Base-by-base conservation (phyloP, 2,888 invertebrate species). In the Neocrepidodera transversa region DNA sequence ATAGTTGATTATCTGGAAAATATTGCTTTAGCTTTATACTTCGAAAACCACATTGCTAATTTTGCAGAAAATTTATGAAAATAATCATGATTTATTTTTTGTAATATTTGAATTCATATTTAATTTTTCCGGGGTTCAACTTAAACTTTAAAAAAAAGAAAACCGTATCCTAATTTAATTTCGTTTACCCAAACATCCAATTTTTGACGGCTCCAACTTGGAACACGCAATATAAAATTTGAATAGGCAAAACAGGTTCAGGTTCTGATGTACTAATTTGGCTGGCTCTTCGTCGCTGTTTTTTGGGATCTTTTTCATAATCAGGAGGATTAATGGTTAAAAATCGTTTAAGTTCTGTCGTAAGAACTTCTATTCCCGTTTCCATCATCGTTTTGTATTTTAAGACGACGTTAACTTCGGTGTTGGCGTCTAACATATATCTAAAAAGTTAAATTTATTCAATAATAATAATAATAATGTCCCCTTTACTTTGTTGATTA, bases 101-200 rank as follows among this genome's bases (percentile, higher is more conserved):
- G n/a, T n/a, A n/a, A n/a, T n/a, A n/a, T n/a, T n/a, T n/a, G n/a
- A n/a, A n/a, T n/a, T n/a, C n/a, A n/a, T n/a, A n/a, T n/a, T n/a
- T n/a, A n/a, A n/a, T n/a, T n/a, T n/a, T n/a, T n/a, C n/a, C n/a
- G n/a, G n/a, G n/a, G n/a, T n/a, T n/a, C n/a, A n/a, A n/a, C n/a
- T n/a, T n/a, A n/a, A n/a, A n/a, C n/a, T n/a, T n/a, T n/a, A n/a
- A n/a, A n/a, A n/a, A n/a, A n/a, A n/a, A n/a, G n/a, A n/a, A n/a
- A n/a, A n/a, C n/a, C n/a, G n/a, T n/a, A n/a, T n/a, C n/a, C n/a
- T n/a, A n/a, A n/a, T n/a, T n/a, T n/a, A n/a, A 20, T 11, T 11
- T 47, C 17, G 17, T 26, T 51, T 58, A 74, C 72, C 77, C 77
- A 64, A 74, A 73, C 67, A 73, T 73, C 77, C 77, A 77, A 55